phyloP scores from a whole-genome alignment of 2,888 invertebrate genomes.

The Antheraea yamamai region DNA sequence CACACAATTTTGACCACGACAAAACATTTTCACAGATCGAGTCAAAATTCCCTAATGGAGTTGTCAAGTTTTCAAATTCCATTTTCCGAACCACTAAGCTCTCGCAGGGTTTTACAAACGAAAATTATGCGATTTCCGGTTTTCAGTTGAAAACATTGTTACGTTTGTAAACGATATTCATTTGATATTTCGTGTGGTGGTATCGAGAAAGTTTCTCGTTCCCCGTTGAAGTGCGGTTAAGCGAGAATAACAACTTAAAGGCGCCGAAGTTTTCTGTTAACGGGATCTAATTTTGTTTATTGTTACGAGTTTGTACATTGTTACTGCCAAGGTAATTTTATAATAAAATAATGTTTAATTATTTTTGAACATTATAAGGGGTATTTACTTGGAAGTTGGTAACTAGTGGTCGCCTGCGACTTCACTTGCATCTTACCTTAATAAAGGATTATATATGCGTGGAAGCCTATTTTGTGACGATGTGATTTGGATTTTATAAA shows the following conservation, averaged over 20 bases:
- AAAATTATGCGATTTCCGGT: slow-evolving; percentile 30
- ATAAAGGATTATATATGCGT: no score
- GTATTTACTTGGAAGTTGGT: no score
- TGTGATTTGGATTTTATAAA: no score
- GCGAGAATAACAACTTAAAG: neutral
- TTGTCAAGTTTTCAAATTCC: slow-evolving; percentile 37
- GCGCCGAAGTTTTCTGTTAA: slow-evolving; percentile 1
- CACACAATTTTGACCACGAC: neutral
- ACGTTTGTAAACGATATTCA: slow-evolving; percentile 12
- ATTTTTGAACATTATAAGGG: no score
- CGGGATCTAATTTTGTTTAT: slow-evolving; percentile 4
- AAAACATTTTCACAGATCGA: neutral
- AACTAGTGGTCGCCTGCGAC: no score
- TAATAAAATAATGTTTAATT: slow-evolving; percentile 8
- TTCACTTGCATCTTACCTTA: no score
- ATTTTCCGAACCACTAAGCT: slow-evolving; percentile 32
- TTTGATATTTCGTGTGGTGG: slow-evolving; percentile 10
- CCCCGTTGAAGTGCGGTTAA: slow-evolving; percentile 1
- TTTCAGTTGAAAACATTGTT: slow-evolving; percentile 16
- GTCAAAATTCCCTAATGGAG: slow-evolving; percentile 25
- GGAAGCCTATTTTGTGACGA: no score
- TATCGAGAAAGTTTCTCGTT: neutral
- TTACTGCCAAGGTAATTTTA: neutral
- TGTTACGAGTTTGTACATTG: neutral
- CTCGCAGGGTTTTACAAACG: neutral